Percentiles rank a stretch among this genome's conserved stretches.
phyloP scores from a whole-genome alignment of 2,113 vertebrate species.

The Mugil cephalus region DNA sequence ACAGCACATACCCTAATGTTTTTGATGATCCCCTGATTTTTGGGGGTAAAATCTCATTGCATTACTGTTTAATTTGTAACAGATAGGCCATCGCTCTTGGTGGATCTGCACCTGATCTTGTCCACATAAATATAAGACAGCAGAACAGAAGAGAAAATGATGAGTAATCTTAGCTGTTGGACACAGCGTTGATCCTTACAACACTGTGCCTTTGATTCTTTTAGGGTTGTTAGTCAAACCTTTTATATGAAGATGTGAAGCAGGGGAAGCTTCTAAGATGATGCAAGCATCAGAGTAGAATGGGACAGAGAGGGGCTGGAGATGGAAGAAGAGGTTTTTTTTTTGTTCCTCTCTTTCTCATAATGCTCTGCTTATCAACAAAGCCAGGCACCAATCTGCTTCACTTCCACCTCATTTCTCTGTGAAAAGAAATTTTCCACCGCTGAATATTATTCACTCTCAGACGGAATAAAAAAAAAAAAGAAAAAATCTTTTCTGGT shows the following conservation, averaged over 20 bases:
- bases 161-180: neutral
- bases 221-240: slow-evolving; percentile 30
- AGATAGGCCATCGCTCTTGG: no score
- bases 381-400: slow-evolving; percentile 40
- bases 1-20: neutral
- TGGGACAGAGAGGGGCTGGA: neutral
- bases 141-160: no score
- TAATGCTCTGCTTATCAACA: slow-evolving; percentile 50
- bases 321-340: slow-evolving; percentile 18
- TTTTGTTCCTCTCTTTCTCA: slow-evolving; percentile 20
- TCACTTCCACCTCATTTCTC: slow-evolving; percentile 40
- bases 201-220: slow-evolving; percentile 9
- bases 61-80: no score
- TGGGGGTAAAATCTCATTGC: no score
- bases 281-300: slow-evolving; percentile 31
- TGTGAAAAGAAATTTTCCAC: slow-evolving; percentile 22
- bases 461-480: neutral
- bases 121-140: neutral
- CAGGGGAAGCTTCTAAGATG: slow-evolving; percentile 27
- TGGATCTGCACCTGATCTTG: no score
- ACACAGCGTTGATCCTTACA: neutral
- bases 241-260: slow-evolving; percentile 13
- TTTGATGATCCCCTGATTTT: neutral
- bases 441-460: slow-evolving; percentile 16
- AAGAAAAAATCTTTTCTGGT: neutral